These are phyloP conservation scores for Hanleya hanleyi DNA, from an alignment of 2,888 invertebrate species.

Conservation along the genomic window DNA sequence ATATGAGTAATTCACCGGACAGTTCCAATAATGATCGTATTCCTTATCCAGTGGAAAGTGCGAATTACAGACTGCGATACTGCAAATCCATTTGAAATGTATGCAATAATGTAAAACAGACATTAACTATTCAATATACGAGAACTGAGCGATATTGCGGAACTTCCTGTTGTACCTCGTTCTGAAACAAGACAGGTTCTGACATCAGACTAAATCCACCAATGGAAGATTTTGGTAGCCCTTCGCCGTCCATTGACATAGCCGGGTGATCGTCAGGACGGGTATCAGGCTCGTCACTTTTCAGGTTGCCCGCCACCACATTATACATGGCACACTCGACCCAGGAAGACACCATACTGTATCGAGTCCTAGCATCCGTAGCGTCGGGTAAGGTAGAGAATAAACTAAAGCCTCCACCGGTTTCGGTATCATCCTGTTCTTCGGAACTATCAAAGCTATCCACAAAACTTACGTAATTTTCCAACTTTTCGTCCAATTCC, in stretches of 20 bases:
- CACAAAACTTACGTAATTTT: not conserved
- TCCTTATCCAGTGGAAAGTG: too few relatives aligned
- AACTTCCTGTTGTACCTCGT: not conserved
- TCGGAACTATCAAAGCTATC: slow-evolving; percentile 4
- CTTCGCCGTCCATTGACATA: not conserved
- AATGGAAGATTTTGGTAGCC: not conserved
- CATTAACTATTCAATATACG: not conserved
- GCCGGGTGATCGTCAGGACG: not conserved
- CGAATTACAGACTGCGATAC: too few relatives aligned
- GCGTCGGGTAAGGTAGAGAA: slow-evolving; percentile 1
- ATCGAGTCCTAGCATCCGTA: not conserved
- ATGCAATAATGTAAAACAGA: too few relatives aligned
- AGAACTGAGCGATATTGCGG: not conserved
- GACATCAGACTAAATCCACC: not conserved
- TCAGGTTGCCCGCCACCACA: not conserved
- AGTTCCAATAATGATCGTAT: too few relatives aligned
- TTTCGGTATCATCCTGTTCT: not conserved
- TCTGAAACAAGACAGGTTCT: not conserved
- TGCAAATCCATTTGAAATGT: too few relatives aligned
- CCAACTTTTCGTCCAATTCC: slow-evolving; percentile 2
- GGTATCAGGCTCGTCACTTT: not conserved
- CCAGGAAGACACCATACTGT: not conserved
- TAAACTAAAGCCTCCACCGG: not conserved
- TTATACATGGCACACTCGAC: not conserved
- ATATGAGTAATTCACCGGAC: too few relatives aligned